Base-by-base conservation (phyloP, 1,140 invertebrate genomes). In the Drosophila bocki region DNA sequence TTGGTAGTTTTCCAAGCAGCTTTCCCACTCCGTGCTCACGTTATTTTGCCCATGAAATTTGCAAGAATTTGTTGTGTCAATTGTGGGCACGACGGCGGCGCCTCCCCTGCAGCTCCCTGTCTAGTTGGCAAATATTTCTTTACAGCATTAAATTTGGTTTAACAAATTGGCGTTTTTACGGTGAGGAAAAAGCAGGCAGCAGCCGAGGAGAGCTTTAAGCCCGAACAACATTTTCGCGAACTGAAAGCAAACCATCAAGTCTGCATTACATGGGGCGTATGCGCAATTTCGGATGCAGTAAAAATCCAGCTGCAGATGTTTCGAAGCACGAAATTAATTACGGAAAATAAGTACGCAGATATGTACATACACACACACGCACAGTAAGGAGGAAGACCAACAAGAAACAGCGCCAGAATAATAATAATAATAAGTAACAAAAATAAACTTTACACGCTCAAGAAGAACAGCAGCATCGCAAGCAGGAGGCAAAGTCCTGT, bases 281-380 rank as follows among this genome's bases (percentile, higher is more conserved):
- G 80, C 69, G 80, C 83, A 80, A 87, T 87, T 87, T 84, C 64
- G 54, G 80, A 79, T 87, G 84, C 84, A 87, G 84, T 88, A 84
- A 87, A 87, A 87, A 90, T 87, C 69, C 85, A 69, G 81, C 84
- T 87, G 84, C 84, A 87, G 84, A 87, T 87, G 84, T 90, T 87
- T 78, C 84, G 80, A 80, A 80, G 85, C 85, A 87, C 84, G 80
- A 87, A 87, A 88, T 87, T 87, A 87, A 87, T 87, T 87, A 87
- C 83, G 62, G 56, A 70, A 88, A 68, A 84, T 62, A 80, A 74
- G 61, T 59, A 74, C 75, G 48, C 44, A 80, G 57, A 71, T 45
- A 47, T 12, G 26, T 22, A 42, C 41, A 42, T 7, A 8, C 39
- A 8, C 15, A 41, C 13, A 62, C 42, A 41, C 45, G 53, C 53